Conservation (phyloP, 1,140 invertebrate genomes). For the Monomorium pharaonis region DNA sequence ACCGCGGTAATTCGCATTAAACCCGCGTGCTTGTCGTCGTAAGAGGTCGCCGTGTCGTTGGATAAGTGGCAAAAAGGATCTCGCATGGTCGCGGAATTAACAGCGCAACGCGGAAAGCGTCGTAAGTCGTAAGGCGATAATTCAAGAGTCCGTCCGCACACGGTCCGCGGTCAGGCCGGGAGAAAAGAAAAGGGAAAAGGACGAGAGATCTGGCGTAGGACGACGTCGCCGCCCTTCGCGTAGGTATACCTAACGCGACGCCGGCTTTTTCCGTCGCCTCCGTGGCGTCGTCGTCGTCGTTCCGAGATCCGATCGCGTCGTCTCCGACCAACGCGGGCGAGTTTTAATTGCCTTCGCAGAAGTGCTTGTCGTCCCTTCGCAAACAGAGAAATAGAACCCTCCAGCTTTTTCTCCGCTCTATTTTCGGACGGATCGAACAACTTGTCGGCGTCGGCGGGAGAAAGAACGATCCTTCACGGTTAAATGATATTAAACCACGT, state of each 20-base stretch:
- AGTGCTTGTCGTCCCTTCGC: slow-evolving; percentile 19
- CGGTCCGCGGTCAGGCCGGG: background rate
- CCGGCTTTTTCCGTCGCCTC: background rate
- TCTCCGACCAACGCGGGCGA: background rate
- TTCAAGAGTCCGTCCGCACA: slow-evolving; percentile 50
- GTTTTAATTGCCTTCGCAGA: slow-evolving; percentile 57
- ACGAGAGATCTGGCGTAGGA: background rate
- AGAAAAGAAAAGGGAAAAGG: background rate
- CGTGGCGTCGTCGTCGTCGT: slow-evolving; percentile 20
- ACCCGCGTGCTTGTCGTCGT: background rate
- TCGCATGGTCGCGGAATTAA: slow-evolving; percentile 49
- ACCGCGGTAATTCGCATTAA: background rate
- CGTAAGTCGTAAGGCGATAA: slow-evolving; percentile 67
- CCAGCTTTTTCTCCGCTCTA: background rate
- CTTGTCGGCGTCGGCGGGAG: background rate
- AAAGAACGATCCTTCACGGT: background rate
- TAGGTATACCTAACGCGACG: too few species aligned
- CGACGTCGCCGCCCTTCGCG: background rate
- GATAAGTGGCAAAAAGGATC: slow-evolving; percentile 48
- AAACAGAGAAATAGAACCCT: background rate
- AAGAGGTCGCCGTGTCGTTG: slow-evolving; percentile 41
- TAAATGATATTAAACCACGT: background rate
- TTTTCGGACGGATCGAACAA: background rate
- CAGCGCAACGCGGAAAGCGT: slow-evolving; percentile 14
- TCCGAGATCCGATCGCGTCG: slow-evolving; percentile 25